These are phyloP conservation scores for Pararge aegeria DNA, from an alignment of 1,140 invertebrate species.

Conservation along the genomic window DNA sequence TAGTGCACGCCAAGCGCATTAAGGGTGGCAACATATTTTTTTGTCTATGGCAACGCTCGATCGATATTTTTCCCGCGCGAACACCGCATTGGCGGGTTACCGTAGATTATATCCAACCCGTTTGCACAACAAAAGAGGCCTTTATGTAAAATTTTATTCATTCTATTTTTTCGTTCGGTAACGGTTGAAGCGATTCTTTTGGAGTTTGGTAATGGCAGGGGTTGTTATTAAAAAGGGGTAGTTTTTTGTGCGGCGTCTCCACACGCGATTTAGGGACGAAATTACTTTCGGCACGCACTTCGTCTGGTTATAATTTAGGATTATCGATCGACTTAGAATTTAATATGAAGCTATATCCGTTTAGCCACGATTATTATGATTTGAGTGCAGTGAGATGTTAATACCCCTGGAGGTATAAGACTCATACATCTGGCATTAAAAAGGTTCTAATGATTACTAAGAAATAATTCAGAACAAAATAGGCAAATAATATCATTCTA, in stretches of 20 bases:
- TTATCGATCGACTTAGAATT: slow-evolving; percentile 15
- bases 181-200: slow-evolving; percentile 67
- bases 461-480: too few species aligned
- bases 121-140: slow-evolving; percentile 49
- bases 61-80: slow-evolving; percentile 66
- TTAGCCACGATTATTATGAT: background rate
- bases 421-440: too few species aligned
- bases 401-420: background rate
- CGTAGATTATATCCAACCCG: slow-evolving; percentile 33
- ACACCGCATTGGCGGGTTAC: slow-evolving; percentile 44
- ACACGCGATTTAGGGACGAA: slow-evolving; percentile 61
- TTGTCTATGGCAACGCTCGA: slow-evolving; percentile 36
- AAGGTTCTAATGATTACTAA: too few species aligned
- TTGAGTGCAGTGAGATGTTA: background rate
- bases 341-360: slow-evolving; percentile 1
- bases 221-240: slow-evolving; percentile 63
- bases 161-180: slow-evolving; percentile 61
- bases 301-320: slow-evolving; percentile 25
- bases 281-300: slow-evolving; percentile 58
- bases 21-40: slow-evolving; percentile 66
- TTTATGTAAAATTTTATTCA: slow-evolving; percentile 71
- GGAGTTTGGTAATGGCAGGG: slow-evolving; percentile 55
- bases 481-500: too few species aligned
- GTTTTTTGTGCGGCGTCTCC: slow-evolving; percentile 61
- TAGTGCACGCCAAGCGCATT: slow-evolving; percentile 41